Base-by-base conservation (phyloP, 2,888 invertebrate genomes). In the Thera obeliscata region DNA sequence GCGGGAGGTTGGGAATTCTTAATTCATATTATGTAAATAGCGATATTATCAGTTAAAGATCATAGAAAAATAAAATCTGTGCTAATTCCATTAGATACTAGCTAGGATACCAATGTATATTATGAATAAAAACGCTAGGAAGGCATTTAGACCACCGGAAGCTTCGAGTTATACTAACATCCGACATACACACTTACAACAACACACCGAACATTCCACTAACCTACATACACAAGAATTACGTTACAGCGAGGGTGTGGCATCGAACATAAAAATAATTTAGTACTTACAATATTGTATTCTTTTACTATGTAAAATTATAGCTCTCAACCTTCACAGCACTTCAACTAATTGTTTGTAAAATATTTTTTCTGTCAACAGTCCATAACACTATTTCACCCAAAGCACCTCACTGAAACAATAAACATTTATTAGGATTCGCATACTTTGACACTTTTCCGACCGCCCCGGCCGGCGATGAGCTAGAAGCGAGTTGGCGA, bases 181-280 rank as follows among this genome's bases (percentile, higher is more conserved):
- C 56, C 77, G 79, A 78, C 81, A 85, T 84, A 86, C 82, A 81
- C 78, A 81, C 52, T 49, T 84, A 85, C 82, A 84, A 66, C 79
- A 87, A 88, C 87, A 87, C 88, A 90, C 83, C 83, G 81, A 86
- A 83, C 83, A 81, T 84, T 82, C 84, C 79, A 81, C 82, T 84
- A 85, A 79, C 79, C 85, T 83, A 78, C 75, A 80, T 86, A 87
- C 78, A 82, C 83, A 86, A 87, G 71, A 86, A 81, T 84, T 87
- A 88, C 79, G 81, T 85, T 87, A 87, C 87, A 82, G 87, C 87
- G 86, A 87, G 88, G 86, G 86, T 87, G 89, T 88, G 87, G 90
- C 84, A 86, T 87, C 87, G 87, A 88, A 89, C 83, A 91, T 88
- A 87, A 90, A 91, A 91, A 92, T 93, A 92, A 91, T 91, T 92